Conservation (phyloP, 2,797 vertebrate species). For the Podargus strigoides region DNA sequence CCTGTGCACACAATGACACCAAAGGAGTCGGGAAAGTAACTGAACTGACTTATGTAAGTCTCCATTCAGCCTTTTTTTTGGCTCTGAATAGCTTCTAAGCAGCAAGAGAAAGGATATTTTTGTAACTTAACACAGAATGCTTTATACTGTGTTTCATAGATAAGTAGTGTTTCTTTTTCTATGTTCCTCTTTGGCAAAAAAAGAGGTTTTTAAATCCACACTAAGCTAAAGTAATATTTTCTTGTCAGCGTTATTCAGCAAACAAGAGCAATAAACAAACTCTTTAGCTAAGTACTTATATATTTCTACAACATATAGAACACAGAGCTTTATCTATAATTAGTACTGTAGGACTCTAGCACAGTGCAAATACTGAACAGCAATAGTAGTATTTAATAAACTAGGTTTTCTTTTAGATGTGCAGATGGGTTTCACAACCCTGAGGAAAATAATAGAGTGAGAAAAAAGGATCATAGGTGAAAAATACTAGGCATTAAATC, state of each 20-base stretch:
- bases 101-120: not conserved
- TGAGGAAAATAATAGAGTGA: not conserved
- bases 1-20: slow-evolving; percentile 86
- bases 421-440: not conserved
- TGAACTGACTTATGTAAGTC: slow-evolving; percentile 82
- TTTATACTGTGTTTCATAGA: not conserved
- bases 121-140: not conserved
- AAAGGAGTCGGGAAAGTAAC: slow-evolving; percentile 77
- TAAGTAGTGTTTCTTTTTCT: not conserved
- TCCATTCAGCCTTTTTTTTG: not conserved
- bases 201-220: not conserved
- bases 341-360: not conserved
- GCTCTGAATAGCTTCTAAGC: not conserved
- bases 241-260: not conserved
- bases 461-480: not conserved
- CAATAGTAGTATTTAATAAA: not conserved
- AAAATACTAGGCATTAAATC: not conserved
- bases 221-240: not conserved
- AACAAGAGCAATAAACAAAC: not conserved
- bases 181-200: not conserved
- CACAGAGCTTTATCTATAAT: not conserved
- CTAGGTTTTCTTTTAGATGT: not conserved
- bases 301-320: not conserved
- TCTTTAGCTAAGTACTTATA: not conserved
- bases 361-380: not conserved